Conservation (phyloP, 2,113 vertebrate species). For the Rhea americana region DNA sequence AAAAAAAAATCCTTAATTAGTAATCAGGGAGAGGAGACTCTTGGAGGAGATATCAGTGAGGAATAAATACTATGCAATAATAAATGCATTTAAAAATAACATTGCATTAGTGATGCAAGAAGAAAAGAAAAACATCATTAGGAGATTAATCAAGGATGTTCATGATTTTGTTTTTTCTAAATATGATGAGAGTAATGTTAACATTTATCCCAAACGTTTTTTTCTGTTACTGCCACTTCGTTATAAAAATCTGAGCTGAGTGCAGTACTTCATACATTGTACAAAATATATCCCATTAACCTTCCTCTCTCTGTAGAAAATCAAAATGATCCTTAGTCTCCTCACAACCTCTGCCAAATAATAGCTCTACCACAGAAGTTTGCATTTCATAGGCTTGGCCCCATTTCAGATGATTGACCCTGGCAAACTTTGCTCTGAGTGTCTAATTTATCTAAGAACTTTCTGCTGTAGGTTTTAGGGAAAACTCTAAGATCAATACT, state of each 20-base stretch:
- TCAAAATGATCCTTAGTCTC: neutral
- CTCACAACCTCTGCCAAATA: neutral
- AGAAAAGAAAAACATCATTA: constrained; percentile 3
- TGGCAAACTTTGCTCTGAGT: neutral
- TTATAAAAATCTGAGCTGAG: neutral
- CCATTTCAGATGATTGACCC: neutral
- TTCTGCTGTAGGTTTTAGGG: neutral
- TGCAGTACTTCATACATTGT: neutral
- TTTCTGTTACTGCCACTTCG: neutral
- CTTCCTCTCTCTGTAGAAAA: neutral
- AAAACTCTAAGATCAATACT: neutral
- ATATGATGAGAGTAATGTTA: neutral
- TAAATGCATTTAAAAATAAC: neutral
- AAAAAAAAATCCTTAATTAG: constrained; percentile 23
- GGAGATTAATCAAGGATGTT: neutral
- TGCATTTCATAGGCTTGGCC: neutral
- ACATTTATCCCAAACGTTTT: neutral
- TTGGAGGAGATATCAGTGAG: neutral
- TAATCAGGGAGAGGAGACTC: neutral
- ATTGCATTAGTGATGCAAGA: neutral
- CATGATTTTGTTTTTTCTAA: neutral
- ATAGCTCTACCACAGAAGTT: neutral
- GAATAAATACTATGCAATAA: constrained; percentile 9
- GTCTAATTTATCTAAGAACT: neutral
- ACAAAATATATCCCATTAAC: constrained; percentile 1